These are phyloP conservation scores for Laticauda colubrina DNA, from an alignment of 2,113 vertebrate species.

Conservation along the genomic window DNA sequence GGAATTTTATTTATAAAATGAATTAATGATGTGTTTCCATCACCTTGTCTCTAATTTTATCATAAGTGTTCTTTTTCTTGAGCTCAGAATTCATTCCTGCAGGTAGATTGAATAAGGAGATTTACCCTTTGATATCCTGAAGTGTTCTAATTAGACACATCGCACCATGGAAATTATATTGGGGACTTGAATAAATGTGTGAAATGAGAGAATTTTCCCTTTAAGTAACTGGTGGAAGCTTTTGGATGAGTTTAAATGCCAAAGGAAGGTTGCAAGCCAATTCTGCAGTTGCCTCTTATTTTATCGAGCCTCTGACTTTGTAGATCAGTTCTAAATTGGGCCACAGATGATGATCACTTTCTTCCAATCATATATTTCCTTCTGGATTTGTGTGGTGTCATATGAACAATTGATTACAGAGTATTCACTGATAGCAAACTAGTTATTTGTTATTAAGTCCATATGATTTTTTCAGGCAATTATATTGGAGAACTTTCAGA, in stretches of 20 bases:
- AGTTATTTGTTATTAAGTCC: not conserved
- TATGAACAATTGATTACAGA: not conserved
- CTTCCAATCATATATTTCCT: not conserved
- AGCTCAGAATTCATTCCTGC: conserved; percentile 19
- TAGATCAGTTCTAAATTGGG: not conserved
- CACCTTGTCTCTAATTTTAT: not conserved
- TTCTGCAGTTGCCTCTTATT: not conserved
- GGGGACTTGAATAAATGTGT: not conserved
- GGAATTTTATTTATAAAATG: not conserved
- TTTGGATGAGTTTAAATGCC: not conserved
- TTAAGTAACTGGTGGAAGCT: not conserved
- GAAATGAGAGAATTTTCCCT: not conserved
- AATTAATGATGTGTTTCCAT: not conserved
- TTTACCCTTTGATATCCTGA: not conserved
- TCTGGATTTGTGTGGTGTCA: not conserved
- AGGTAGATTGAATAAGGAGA: not conserved
- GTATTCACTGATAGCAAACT: not conserved
- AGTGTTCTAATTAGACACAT: not conserved
- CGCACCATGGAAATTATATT: not conserved
- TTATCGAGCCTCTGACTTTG: not conserved
- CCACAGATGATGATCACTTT: not conserved
- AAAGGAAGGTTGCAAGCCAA: not conserved
- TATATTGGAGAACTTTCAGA: not conserved
- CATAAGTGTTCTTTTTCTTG: not conserved
- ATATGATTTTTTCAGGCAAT: not conserved